These are phyloP conservation scores for Malurus splendens DNA, from an alignment of 2,797 vertebrate species.

Conservation along the genomic window DNA sequence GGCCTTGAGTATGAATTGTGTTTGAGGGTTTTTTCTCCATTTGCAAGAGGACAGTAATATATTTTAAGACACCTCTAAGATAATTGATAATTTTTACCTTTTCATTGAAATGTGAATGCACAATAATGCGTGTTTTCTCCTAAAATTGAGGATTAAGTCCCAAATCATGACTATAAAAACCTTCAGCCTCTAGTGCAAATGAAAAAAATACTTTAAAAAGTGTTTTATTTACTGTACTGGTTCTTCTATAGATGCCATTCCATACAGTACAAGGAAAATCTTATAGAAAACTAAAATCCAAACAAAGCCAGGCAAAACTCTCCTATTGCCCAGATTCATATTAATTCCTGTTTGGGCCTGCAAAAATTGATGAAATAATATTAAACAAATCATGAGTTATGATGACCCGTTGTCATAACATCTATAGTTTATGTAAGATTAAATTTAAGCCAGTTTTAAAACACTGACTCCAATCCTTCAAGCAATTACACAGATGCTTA, in stretches of 20 bases:
- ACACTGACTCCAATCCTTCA: not conserved
- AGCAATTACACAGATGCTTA: constrained; percentile 38
- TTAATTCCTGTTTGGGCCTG: not conserved
- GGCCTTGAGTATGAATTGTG: constrained; percentile 75
- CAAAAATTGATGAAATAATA: not conserved
- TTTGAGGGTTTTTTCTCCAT: constrained; percentile 51
- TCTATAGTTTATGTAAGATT: not conserved
- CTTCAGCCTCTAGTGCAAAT: not conserved
- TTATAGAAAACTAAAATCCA: not conserved
- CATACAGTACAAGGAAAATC: not conserved
- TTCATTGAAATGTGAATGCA: constrained; percentile 31
- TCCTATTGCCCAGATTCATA: rapidly evolving
- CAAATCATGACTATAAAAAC: not conserved
- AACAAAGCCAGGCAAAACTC: not conserved
- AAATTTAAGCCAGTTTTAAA: not conserved
- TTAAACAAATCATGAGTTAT: not conserved
- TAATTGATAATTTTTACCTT: constrained; percentile 45
- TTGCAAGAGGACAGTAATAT: constrained; percentile 57
- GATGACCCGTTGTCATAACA: not conserved
- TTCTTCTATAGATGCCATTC: not conserved
- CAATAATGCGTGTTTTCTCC: constrained; percentile 36
- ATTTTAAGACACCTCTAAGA: constrained; percentile 23
- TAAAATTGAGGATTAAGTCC: constrained; percentile 8
- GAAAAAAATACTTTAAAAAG: rapidly evolving
- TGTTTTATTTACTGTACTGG: not conserved